Conservation (phyloP, 37 sponge, comb jelly and placozoan genomes). For the Amphimedon queenslandica region DNA sequence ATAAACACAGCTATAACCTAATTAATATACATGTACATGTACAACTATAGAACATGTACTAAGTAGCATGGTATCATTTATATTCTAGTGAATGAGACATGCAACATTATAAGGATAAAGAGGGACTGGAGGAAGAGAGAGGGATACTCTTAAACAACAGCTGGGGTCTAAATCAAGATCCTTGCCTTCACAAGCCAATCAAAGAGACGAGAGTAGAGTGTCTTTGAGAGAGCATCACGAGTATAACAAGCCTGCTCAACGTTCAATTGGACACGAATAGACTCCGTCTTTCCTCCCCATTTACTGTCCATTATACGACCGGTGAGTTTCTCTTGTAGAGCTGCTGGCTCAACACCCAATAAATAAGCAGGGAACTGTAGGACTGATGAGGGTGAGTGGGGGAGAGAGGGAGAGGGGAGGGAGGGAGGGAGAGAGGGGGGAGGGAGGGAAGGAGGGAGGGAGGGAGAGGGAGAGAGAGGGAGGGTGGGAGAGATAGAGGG, state of each 20-base stretch:
- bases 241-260: constrained; percentile 93
- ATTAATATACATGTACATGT: too few species aligned
- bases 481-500: not conserved
- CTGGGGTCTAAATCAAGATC: too few species aligned
- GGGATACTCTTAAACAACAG: too few species aligned
- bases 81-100: too few species aligned
- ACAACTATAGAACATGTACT: too few species aligned
- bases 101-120: too few species aligned
- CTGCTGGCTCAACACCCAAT: constrained; percentile 76
- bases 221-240: constrained; percentile 94
- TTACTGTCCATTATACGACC: constrained; percentile 96
- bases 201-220: constrained; percentile 90
- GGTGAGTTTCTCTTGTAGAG: constrained; percentile 74
- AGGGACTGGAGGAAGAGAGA: too few species aligned
- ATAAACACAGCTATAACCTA: too few species aligned
- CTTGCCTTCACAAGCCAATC: constrained; percentile 90
- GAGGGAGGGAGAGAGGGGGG: not conserved
- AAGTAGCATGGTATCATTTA: too few species aligned
- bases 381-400: constrained; percentile 39
- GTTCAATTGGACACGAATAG: constrained; percentile 82
- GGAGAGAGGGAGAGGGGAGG: not conserved
- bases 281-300: constrained; percentile 94
- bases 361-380: constrained; percentile 91
- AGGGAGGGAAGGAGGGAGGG: not conserved
- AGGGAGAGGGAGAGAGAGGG: not conserved